Base-by-base conservation (phyloP, 2,888 invertebrate species). In the Ophioninae sp. region DNA sequence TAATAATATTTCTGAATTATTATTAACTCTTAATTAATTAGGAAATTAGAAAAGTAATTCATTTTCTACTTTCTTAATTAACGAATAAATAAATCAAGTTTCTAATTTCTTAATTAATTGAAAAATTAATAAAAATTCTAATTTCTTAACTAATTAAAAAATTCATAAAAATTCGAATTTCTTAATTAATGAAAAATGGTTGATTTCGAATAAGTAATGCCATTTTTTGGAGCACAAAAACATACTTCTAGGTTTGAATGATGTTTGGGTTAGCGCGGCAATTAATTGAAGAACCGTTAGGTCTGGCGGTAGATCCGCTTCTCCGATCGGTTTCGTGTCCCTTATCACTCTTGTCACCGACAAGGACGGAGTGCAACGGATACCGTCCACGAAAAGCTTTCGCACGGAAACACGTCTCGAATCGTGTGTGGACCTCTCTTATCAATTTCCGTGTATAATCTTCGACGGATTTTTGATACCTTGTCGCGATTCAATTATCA, bases 401-500 rank as follows among this genome's bases (percentile, higher is more conserved):
- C 77, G 30, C 64, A 81, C 78, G 67, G 78, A 79, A 78, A 84
- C 71, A 67, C 56, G 68, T 23, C 61, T 78, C 56, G 1, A 61
- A n/a, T n/a, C 59, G 23, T 51, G 17, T 17, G 59, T 3, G 23
- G 63, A 71, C 51, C 51, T 13, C 63, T 58, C 79, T 84, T 84
- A 84, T 84, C 83, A 81, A 79, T 84, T 79, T 81, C 71, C 80
- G 73, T 78, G 74, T 73, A 72, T 73, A 39, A 78, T 65, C 74
- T 77, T 69, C 77, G 83, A 71, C 56, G 71, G 83, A 84, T 84
- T 84, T 83, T 84, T 78, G 78, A 81, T 81, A 84, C 39, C 78
- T 67, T 72, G 78, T 81, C 83, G 72, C 63, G 13, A 23, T 58
- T 74, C 41, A 75, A 84, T 81, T 39, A 81, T 84, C 81, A 81